Percentiles rank a stretch among this genome's conserved stretches.
Conservation (phyloP, 1,140 invertebrate species). For the Heliconius hewitsoni region DNA sequence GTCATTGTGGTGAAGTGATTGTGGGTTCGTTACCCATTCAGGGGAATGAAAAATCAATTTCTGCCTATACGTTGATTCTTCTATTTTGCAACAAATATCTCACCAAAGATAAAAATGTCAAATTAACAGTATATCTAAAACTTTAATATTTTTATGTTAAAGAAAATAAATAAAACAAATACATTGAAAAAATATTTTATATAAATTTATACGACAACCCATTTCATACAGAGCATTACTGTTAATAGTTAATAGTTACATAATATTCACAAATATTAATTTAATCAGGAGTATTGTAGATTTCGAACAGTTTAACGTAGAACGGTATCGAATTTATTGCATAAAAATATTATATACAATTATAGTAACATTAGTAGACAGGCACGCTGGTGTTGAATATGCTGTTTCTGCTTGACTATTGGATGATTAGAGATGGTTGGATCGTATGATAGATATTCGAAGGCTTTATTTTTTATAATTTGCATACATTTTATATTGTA, state of each 20-base stretch:
- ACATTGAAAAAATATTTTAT: constrained; percentile 68
- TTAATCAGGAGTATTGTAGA: constrained; percentile 17
- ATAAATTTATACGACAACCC: constrained; percentile 72
- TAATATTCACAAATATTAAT: constrained; percentile 34
- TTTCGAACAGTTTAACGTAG: constrained; percentile 24
- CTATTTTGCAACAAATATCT: no score
- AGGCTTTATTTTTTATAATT: not conserved
- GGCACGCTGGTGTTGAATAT: constrained; percentile 55
- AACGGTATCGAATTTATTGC: constrained; percentile 20
- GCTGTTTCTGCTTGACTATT: constrained; percentile 19
- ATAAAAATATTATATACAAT: constrained; percentile 42
- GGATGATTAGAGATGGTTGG: not conserved
- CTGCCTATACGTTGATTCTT: no score
- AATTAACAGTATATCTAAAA: no score
- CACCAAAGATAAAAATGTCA: no score
- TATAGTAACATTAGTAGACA: constrained; percentile 44
- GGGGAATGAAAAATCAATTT: no score
- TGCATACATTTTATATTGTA: not conserved
- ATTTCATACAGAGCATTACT: constrained; percentile 26
- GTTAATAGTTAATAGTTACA: constrained; percentile 30
- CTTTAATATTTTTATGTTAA: not conserved
- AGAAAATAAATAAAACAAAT: constrained; percentile 41
- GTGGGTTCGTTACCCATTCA: no score
- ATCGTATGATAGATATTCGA: not conserved
- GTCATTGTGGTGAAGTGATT: no score